These are phyloP conservation scores for Zoanthus sansibaricus DNA, from an alignment of 92 coral and sea anemone species.

Conservation along the genomic window DNA sequence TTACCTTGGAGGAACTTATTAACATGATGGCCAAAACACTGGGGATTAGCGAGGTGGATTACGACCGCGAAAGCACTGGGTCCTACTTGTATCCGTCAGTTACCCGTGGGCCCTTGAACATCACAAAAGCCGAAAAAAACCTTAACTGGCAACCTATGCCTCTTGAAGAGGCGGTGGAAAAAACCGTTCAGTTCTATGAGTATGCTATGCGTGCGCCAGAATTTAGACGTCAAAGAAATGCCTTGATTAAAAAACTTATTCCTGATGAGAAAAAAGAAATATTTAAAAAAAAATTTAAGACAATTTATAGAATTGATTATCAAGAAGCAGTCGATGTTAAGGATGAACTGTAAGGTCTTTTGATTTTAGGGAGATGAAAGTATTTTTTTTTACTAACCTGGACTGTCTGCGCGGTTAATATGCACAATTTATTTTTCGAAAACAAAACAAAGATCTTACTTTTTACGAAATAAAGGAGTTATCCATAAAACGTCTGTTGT, in stretches of 20 bases:
- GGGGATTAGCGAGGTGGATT: constrained; percentile 70
- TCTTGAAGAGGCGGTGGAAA: constrained; percentile 61
- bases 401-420: no score
- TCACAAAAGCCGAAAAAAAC: constrained; percentile 74
- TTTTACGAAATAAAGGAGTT: no score
- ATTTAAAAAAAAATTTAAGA: constrained; percentile 76
- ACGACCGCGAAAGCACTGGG: constrained; percentile 70
- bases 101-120: constrained; percentile 84
- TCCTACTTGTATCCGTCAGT: constrained; percentile 83
- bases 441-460: no score
- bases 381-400: no score
- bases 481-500: no score
- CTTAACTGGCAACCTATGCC: constrained; percentile 80
- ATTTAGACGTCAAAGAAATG: constrained; percentile 75
- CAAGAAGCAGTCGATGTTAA: constrained; percentile 19
- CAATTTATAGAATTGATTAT: constrained; percentile 71
- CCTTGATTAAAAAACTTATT: constrained; percentile 66
- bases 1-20: constrained; percentile 78
- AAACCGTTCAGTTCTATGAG: constrained; percentile 83
- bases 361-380: background rate
- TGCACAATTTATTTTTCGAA: no score
- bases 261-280: constrained; percentile 62
- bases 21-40: constrained; percentile 73
- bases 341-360: constrained; percentile 41
- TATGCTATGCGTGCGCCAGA: constrained; percentile 84